Evolutionary conservation across 1,140 invertebrate species (phyloP).

Genomic region (Anoplophora glabripennis): DNA sequence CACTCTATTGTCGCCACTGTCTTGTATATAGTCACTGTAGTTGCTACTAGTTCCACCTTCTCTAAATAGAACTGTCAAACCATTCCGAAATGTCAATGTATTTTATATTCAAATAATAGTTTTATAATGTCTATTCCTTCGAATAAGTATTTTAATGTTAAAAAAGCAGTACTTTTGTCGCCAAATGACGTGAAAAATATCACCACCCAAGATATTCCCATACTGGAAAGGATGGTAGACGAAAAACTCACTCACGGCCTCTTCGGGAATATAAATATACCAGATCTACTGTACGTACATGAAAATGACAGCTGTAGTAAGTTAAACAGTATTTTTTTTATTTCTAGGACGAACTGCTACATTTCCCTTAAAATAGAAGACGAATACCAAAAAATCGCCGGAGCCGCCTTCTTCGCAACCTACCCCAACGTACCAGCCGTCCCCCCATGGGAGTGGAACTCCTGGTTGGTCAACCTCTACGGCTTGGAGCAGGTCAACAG

Average conservation of each 20-base stretch:
- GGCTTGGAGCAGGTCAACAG: slow-evolving; percentile 48
- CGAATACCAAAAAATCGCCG: slow-evolving; percentile 47
- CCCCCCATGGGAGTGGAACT: slow-evolving; percentile 52
- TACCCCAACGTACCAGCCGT: slow-evolving; percentile 55
- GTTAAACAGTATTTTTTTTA: slow-evolving; percentile 10
- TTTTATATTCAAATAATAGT: no score
- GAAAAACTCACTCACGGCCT: slow-evolving; percentile 12
- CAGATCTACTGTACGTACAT: slow-evolving; percentile 28
- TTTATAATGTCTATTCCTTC: no score
- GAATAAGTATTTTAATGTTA: background rate
- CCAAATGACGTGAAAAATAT: slow-evolving; percentile 25
- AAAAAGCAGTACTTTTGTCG: slow-evolving; percentile 8
- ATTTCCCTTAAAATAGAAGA: slow-evolving; percentile 40
- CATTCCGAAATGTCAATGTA: no score
- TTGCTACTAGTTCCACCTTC: no score
- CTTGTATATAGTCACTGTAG: no score
- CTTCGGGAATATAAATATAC: slow-evolving; percentile 27
- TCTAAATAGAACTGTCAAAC: background rate
- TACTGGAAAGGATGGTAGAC: slow-evolving; percentile 11
- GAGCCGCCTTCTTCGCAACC: slow-evolving; percentile 52
- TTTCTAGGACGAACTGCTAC: slow-evolving; percentile 25
- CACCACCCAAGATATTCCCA: slow-evolving; percentile 7
- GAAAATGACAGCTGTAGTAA: background rate
- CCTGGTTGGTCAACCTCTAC: slow-evolving; percentile 54
- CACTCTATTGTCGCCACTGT: no score